Base-by-base conservation (phyloP, 2,797 vertebrate species). In the Sebastes cheni region DNA sequence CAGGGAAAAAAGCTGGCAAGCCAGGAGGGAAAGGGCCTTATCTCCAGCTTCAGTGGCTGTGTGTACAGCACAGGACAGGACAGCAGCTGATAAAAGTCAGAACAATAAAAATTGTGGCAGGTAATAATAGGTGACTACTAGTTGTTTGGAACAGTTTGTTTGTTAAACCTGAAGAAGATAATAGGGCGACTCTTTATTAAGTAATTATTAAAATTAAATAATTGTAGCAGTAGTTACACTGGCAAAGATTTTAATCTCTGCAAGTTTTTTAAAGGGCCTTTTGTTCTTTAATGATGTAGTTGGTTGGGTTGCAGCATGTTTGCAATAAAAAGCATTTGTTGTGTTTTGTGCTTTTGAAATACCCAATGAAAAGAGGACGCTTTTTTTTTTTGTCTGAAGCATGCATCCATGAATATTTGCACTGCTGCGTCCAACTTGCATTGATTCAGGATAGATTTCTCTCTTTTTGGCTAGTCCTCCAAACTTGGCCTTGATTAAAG, bases 1-100 rank as follows among this genome's bases (percentile, higher is more conserved):
- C 93, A 88, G 92, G 90, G 88, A 90, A 86, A 89, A 89, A 89
- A 89, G 80, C 86, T 92, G 85, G 82, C 89, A 87, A 86, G 80
- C 79, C 84, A 69, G 29, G 68, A 86, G 86, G 30, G 75, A 83
- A 85, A 85, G 74, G 88, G 87, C 87, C 85, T 90, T 90, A 91
- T 93, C 89, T 82, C 71, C 83, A 73, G 83, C 84, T 84, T 78
- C 85, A 62, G 82, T 82, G 75, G 77, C 87, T 78, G 72, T 69
- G 77, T 72, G 77, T 72, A 85, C 79, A 79, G 75, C 76, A 39
- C 36, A 39, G 36, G 5, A 42, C 39, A 76, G 42, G 67, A 70
- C 87, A 74, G 60, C 83, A 80, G 75, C 85, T 86, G 84, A 91
- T 88, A 16, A 8, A 80, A 84, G 60, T 23, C 55, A 42, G 32